Evolutionary conservation across 2,113 vertebrate species (phyloP), one percentile per base, ranked within the genome.

Genomic region (Noctilio leporinus): DNA sequence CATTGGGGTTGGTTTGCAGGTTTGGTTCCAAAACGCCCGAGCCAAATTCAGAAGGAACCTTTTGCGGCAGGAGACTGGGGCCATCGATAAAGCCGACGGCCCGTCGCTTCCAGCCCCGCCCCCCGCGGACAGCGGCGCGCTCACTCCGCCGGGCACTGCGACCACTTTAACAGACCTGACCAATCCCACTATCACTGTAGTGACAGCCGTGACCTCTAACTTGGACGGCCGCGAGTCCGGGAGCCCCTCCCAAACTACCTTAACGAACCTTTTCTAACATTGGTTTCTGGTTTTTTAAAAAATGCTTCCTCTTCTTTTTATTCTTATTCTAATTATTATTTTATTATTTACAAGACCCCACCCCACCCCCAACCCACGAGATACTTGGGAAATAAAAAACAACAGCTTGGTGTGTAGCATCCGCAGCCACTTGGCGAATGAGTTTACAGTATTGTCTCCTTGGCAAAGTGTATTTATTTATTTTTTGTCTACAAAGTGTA

Each of bases 31-130:
- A 99, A 99, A 99, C 99, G 99, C 99, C 98, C 98, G 99, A 99
- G 99, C 99, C 99, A 99, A 99, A 99, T 99, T 99, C 99, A 99
- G 99, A 99, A 99, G 99, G 99, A 99, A 99, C 99, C 99, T 99
- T 99, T 99, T 99, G 99, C 99, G 99, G 98, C 99, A 99, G 99
- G 99, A 99, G 99, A 99, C 99, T 98, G 99, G 99, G 99, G 99
- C 99, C 99, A 99, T 99, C 98, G 99, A 99, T 99, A 99, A 99
- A 99, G 99, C 99, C 98, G 99, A 99, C 95, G 99, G 99, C 99
- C 98, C 99, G 98, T 99, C 99, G 98, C 99, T 99, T 98, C 99
- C 98, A 95, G 98, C 99, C 98, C 98, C 99, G 97, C 99, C 99
- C 98, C 99, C 99, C 94, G 99, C 99, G 98, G 99, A 99, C 99